Evolutionary conservation across 2,113 vertebrate species (phyloP), one percentile per base, ranked within the genome.

Genomic region (Cochlearius cochlearius): DNA sequence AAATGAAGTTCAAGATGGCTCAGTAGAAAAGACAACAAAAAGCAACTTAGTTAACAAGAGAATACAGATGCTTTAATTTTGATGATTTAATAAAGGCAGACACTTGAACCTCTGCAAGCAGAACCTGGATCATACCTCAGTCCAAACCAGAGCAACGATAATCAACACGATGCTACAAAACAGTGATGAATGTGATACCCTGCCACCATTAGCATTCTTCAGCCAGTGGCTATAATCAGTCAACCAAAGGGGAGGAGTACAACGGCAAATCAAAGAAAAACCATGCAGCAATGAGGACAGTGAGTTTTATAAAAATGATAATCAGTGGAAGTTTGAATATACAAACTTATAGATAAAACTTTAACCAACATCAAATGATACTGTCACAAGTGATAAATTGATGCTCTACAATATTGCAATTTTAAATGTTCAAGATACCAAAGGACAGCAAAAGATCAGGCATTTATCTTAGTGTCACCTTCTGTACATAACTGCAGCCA

Each of bases 181-280:
- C 1, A 60, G 38, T 5, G 38, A 36, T 15, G 17, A 56, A 49
- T 21, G 27, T 19, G 30, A 76, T 32, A 59, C 3, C 13, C n/a
- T 43, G 55, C 6, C 80, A 83, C 18, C 55, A 30, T 9, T 1
- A 60, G 34, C 39, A 55, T 13, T 41, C 69, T 75, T 15, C 53
- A 78, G 49, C 17, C 74, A 50, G 25, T 5, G 5, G 50, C 62
- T 27, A 15, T 1, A 43, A 27, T 12, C 41, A 58, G n/a, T 41
- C 50, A 94, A 67, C 11, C 36, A 67, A 12, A 5, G 20, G n/a
- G 47, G 13, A 79, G 18, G 12, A 66, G 41, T 2, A 62, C 27
- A 59, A 53, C 0, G 0, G 34, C 17, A 60, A 56, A 59, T 1
- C 0, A 0, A 55, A 64, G 23, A 15, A 38, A 68, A 60, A 1